These are phyloP conservation scores for Dasysyrphus albostriatus DNA, from an alignment of 2,888 invertebrate species.

Conservation along the genomic window DNA sequence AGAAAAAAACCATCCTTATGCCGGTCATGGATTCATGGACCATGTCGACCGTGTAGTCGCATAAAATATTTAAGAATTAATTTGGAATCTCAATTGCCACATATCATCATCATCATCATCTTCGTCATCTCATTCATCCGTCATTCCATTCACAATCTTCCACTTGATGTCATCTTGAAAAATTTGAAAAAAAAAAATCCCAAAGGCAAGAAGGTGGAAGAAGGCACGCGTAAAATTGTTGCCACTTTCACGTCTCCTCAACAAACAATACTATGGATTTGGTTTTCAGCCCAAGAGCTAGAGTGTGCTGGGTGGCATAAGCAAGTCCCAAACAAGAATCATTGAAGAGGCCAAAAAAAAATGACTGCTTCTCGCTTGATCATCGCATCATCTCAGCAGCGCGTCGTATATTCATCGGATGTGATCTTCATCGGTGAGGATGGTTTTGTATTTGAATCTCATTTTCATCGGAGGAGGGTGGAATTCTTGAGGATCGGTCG, in stretches of 20 bases:
- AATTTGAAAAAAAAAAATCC: conserved; percentile 1
- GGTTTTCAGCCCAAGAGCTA: conserved; percentile 40
- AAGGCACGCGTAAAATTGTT: conserved; percentile 74
- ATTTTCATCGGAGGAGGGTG: conserved; percentile 58
- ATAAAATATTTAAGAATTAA: conserved; percentile 57
- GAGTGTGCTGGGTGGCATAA: conserved; percentile 64
- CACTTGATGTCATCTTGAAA: conserved; percentile 71
- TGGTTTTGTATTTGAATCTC: conserved; percentile 59
- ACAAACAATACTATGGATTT: conserved; percentile 60
- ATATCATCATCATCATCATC: conserved; percentile 21
- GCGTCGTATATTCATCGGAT: conserved; percentile 35
- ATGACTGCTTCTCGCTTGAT: conserved; percentile 61
- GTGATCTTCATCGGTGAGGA: conserved; percentile 71
- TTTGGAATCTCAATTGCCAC: conserved; percentile 68
- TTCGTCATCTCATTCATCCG: conserved; percentile 61
- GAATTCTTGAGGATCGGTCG: conserved; percentile 57
- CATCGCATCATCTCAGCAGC: neutral
- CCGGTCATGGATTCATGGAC: neutral
- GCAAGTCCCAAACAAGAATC: conserved; percentile 37
- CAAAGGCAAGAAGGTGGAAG: conserved; percentile 52
- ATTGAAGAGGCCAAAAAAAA: conserved; percentile 61
- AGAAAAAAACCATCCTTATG: neutral
- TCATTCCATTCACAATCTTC: conserved; percentile 72
- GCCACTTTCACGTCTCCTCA: conserved; percentile 74
- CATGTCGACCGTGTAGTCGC: conserved; percentile 51